A percentile compares a stretch with the other conserved stretches of the same genome.
These are phyloP conservation scores for Macheiramphus alcinus DNA, from an alignment of 2,113 vertebrate species.

Conservation along the genomic window DNA sequence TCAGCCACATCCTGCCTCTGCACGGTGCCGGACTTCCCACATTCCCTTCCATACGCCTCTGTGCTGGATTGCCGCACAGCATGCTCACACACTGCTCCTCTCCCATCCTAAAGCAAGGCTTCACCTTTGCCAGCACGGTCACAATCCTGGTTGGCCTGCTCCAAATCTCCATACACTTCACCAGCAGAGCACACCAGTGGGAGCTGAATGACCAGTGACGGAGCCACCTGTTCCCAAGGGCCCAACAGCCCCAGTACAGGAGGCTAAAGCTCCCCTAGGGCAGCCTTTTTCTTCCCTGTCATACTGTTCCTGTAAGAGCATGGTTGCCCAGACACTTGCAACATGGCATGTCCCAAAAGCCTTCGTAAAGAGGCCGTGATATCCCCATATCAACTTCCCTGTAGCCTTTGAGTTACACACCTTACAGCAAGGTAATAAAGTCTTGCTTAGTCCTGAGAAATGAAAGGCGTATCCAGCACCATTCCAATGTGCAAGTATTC, in stretches of 20 bases:
- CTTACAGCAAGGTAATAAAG: not conserved
- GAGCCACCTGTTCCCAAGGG: not conserved
- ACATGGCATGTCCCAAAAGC: not conserved
- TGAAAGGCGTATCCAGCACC: not conserved
- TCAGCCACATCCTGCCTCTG: too few species aligned
- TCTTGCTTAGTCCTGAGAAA: not conserved
- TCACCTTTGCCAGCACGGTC: not conserved
- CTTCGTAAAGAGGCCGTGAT: not conserved
- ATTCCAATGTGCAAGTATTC: not conserved
- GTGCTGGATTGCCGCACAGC: not conserved
- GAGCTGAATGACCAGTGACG: too few species aligned
- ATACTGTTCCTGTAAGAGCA: not conserved
- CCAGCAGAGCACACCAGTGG: too few species aligned
- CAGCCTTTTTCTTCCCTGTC: not conserved
- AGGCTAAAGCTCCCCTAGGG: not conserved
- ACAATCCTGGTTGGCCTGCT: too few species aligned
- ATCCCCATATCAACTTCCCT: not conserved
- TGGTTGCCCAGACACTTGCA: not conserved
- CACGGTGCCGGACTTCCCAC: too few species aligned
- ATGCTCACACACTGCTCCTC: not conserved
- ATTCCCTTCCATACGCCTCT: accelerated
- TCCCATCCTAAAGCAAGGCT: not conserved
- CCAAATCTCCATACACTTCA: not conserved
- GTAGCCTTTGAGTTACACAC: not conserved
- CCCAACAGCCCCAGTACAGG: not conserved